These are phyloP conservation scores for Apostichopus leukothele DNA, from an alignment of 53 echinoderm and acorn worm genomes.

Conservation along the genomic window DNA sequence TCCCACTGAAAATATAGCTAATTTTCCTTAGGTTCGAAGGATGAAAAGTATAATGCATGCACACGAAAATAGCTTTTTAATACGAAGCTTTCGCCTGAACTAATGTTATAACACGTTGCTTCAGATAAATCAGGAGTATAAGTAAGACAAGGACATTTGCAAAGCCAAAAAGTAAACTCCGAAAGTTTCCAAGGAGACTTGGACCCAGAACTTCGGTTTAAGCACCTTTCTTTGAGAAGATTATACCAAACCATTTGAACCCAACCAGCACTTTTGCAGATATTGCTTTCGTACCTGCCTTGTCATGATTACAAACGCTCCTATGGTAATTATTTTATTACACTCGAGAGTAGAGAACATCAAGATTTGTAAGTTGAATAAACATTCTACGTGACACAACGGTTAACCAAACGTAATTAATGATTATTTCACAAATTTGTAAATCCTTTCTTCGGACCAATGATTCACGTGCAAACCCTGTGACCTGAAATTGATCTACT, in stretches of 20 bases:
- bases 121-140: no score
- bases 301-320: conserved; percentile 21
- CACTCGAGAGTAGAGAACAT: neutral
- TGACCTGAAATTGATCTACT: conserved; percentile 30
- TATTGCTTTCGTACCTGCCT: neutral
- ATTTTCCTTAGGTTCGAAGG: no score
- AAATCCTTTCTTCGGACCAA: neutral
- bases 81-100: no score
- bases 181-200: no score
- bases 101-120: no score
- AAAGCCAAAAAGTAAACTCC: no score
- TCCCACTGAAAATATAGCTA: no score
- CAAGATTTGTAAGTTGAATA: neutral
- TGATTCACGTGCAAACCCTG: conserved; percentile 33
- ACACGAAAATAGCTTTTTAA: no score
- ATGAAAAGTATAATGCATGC: no score
- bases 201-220: no score
- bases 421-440: conserved; percentile 23
- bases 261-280: conserved; percentile 8
- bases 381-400: conserved; percentile 38
- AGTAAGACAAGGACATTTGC: no score
- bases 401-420: conserved; percentile 42
- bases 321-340: conserved; percentile 30
- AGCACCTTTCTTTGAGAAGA: neutral
- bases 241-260: conserved; percentile 14